A percentile compares a stretch with the other conserved stretches of the same genome.
phyloP scores from a whole-genome alignment of 2,113 vertebrate genomes.

The Myanophis thanlyinensis region DNA sequence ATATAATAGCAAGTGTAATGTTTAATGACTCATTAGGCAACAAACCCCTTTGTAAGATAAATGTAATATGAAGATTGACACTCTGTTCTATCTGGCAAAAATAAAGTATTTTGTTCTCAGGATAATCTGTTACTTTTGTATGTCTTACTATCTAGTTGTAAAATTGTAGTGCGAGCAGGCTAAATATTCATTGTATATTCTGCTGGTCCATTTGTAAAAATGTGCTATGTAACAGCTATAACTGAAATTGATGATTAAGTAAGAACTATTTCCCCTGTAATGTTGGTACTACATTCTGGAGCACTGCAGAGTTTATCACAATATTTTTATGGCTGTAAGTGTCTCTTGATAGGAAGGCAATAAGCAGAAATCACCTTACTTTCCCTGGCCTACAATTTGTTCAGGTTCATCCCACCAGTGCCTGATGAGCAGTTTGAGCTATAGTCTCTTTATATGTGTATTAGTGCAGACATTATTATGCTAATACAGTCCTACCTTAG shows the following conservation, averaged over 20 bases:
- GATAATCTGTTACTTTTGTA: slow-evolving; percentile 4
- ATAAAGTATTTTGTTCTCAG: not conserved
- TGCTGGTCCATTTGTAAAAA: slow-evolving; percentile 30
- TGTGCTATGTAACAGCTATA: slow-evolving; percentile 18
- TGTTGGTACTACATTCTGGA: not conserved
- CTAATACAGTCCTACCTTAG: not conserved
- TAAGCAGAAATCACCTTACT: not conserved
- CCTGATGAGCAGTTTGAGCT: not conserved
- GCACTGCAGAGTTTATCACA: not conserved
- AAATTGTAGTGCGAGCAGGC: not conserved
- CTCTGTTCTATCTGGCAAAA: not conserved
- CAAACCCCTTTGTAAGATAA: not conserved
- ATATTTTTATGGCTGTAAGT: not conserved
- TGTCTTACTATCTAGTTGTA: not conserved
- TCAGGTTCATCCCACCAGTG: not conserved
- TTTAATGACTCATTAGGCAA: slow-evolving; percentile 2
- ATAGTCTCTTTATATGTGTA: not conserved
- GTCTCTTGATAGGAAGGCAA: not conserved
- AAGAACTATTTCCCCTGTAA: not conserved
- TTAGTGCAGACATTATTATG: not conserved
- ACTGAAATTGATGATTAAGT: slow-evolving; percentile 2
- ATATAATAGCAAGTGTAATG: slow-evolving; percentile 6
- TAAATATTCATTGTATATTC: slow-evolving; percentile 18
- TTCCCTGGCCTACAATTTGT: not conserved
- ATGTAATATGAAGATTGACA: not conserved